Percentiles rank a stretch among this genome's conserved stretches.
Conservation (phyloP, 2,113 vertebrate species). For the Psammodynastes pulverulentus region DNA sequence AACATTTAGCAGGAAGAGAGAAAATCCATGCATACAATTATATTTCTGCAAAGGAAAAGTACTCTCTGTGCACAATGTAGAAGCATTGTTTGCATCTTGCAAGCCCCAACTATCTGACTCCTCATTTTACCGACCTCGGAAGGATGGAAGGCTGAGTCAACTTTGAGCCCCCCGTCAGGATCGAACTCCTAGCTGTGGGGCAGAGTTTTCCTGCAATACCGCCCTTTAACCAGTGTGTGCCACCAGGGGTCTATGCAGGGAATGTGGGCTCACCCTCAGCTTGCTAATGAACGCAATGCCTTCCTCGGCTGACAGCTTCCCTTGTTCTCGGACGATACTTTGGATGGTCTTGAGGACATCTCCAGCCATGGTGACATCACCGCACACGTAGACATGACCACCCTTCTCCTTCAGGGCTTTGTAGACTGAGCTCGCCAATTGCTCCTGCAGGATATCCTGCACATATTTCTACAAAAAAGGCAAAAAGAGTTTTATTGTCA, state of each 20-base stretch:
- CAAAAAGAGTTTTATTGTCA: not conserved
- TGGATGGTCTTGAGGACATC: conserved; percentile 95
- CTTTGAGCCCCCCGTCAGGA: no score
- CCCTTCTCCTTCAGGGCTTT: conserved; percentile 85
- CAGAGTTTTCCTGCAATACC: not conserved
- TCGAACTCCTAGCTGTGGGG: no score
- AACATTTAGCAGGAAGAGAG: no score
- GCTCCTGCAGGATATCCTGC: conserved; percentile 90
- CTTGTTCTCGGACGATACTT: conserved; percentile 84
- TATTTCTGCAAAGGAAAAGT: not conserved
- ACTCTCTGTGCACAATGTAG: no score
- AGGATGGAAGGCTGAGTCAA: no score
- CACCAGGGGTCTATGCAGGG: not conserved
- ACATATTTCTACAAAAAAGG: conserved; percentile 86
- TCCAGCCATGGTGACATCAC: conserved; percentile 96
- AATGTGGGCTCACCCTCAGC: conserved; percentile 79
- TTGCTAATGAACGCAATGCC: conserved; percentile 92
- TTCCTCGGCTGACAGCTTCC: conserved; percentile 83
- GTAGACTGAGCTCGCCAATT: conserved; percentile 85
- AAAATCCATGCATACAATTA: not conserved
- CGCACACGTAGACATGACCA: conserved; percentile 95
- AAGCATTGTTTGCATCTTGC: no score
- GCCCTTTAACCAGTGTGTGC: not conserved
- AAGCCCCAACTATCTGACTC: no score
- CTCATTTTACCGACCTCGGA: no score